These are phyloP conservation scores for Denticeps clupeoides DNA, from an alignment of 2,797 vertebrate genomes.

Conservation along the genomic window DNA sequence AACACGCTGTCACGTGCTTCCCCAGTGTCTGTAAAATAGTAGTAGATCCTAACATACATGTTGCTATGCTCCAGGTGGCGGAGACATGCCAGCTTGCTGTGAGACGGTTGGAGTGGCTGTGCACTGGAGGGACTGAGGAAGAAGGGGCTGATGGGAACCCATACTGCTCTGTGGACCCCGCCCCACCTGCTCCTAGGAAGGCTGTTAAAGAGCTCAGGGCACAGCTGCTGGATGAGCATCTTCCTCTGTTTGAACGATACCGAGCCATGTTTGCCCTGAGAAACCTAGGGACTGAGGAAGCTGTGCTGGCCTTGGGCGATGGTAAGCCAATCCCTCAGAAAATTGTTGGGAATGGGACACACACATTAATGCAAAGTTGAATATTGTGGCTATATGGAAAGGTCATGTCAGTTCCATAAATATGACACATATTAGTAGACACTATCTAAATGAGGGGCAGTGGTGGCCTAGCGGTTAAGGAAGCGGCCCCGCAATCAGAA, in stretches of 20 bases:
- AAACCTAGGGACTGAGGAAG: constrained; percentile 64
- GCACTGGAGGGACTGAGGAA: constrained; percentile 38
- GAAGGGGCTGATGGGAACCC: constrained; percentile 47
- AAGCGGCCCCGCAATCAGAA: too few species aligned
- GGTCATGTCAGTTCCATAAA: too few species aligned
- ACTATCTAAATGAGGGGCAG: too few species aligned
- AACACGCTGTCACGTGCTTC: too few species aligned
- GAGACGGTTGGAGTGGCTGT: constrained; percentile 76
- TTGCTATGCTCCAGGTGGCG: constrained; percentile 68
- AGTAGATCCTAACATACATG: too few species aligned
- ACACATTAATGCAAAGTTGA: too few species aligned
- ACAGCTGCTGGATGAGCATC: constrained; percentile 64
- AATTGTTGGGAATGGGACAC: not conserved
- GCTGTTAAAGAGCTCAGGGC: constrained; percentile 55
- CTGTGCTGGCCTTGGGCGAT: constrained; percentile 74
- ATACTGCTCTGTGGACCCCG: constrained; percentile 81
- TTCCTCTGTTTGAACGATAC: constrained; percentile 80
- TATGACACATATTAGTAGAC: too few species aligned
- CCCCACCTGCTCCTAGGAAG: constrained; percentile 62
- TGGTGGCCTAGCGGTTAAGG: too few species aligned
- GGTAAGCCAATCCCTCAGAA: constrained; percentile 46
- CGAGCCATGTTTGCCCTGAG: constrained; percentile 90
- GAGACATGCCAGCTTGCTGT: constrained; percentile 89
- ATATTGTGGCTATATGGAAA: too few species aligned
- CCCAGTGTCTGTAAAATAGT: too few species aligned